Base-by-base conservation (phyloP, 1,140 invertebrate genomes). In the Meteorus sp. region DNA sequence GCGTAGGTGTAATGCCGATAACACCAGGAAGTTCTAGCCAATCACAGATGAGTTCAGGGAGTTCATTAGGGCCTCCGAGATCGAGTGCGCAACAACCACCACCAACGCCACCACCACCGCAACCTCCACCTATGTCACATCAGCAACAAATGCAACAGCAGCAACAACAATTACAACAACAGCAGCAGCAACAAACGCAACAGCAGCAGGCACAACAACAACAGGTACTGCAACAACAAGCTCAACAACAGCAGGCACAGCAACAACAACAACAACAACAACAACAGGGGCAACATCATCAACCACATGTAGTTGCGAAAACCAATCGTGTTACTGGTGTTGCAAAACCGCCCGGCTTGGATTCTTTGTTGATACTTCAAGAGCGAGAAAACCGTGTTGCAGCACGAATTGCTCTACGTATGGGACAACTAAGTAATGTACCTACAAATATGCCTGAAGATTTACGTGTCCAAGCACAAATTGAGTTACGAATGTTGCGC, bases 381-480 rank as follows among this genome's bases (percentile, higher is more conserved):
- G 97, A 99, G 82, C 83, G 96, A 63, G 97, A 99, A 83, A 97
- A 97, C 76, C 87, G 91, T 65, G 86, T 94, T 41, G 89, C 91
- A 4, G 86, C 91, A 3, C 83, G 91, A 39, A 94, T 95, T 56
- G 88, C 91, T 23, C 83, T 90, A 57, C 85, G 93, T n/a, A 92
- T 95, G 79, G 88, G 94, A 68, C 85, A 94, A 66, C 74, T 95
- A 1, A 88, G 85, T 52, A 89, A 88, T 65, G 75, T 98, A 29
- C 93, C 95, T 1, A 90, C 90, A 11, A 92, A 91, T 59, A 93
- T 99, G 84, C 86, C 93, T 0, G 93, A 97, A 67, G 94, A 99
- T 78, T 81, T 98, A 37, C 86, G 93, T 50, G 81, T 92, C 11
- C 95, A 98, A 76, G 95, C 94, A 0, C 91, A 95, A 78, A 97